These are phyloP conservation scores for Clytia hemisphaerica DNA, from an alignment of 30 jellyfish, hydroid and myxozoan species.

Conservation along the genomic window DNA sequence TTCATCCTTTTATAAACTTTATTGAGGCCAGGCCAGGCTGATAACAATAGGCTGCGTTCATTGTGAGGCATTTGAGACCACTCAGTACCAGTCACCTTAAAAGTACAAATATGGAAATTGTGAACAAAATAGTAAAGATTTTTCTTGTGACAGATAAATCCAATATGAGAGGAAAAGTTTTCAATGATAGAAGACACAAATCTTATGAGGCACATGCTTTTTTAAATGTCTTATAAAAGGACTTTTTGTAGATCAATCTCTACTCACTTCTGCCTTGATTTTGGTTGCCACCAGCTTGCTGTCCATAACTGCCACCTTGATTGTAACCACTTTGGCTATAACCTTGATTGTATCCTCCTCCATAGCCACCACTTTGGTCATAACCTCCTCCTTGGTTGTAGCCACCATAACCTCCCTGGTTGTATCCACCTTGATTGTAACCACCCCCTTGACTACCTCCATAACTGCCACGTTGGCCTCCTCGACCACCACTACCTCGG, in stretches of 20 bases:
- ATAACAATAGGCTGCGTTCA: no score
- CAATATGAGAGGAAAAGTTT: not conserved
- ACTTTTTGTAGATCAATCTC: not conserved
- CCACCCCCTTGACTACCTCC: slow-evolving; percentile 35
- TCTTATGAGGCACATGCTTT: no score
- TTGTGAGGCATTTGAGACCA: no score
- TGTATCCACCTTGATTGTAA: slow-evolving; percentile 19
- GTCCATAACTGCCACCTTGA: slow-evolving; percentile 11
- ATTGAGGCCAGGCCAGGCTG: no score
- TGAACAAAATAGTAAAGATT: not conserved
- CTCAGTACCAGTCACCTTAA: slow-evolving; percentile 45
- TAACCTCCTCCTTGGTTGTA: slow-evolving; percentile 7
- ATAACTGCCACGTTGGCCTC: slow-evolving; percentile 27
- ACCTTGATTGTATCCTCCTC: slow-evolving; percentile 1
- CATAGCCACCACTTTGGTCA: slow-evolving; percentile 18
- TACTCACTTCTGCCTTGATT: not conserved
- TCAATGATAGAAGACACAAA: not conserved
- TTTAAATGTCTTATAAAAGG: not conserved
- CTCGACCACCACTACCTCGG: slow-evolving; percentile 65
- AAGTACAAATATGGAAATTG: not conserved
- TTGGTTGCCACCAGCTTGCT: not conserved
- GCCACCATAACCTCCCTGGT: slow-evolving; percentile 15
- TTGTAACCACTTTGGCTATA: not conserved
- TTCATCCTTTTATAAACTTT: no score
- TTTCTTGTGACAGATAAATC: not conserved